Conservation (phyloP, 2,888 invertebrate species). For the Lycia hirtaria region DNA sequence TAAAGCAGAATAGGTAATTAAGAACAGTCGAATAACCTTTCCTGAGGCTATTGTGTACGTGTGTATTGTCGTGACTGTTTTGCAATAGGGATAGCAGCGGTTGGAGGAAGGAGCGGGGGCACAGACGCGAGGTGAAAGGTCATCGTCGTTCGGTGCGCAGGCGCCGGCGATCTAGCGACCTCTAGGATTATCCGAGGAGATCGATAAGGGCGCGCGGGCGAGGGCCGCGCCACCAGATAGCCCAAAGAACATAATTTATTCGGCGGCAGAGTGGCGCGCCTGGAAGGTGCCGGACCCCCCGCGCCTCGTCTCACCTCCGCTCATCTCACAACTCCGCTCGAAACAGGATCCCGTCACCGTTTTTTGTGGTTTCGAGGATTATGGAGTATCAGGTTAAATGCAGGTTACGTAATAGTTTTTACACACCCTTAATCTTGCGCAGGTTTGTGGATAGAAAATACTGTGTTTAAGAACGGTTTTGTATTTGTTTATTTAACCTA, state of each 20-base stretch:
- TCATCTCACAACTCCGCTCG: conserved; percentile 53
- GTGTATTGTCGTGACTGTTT: conserved; percentile 69
- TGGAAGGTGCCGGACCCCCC: conserved; percentile 68
- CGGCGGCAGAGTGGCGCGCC: conserved; percentile 83
- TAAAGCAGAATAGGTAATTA: conserved; percentile 36
- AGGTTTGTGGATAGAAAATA: conserved; percentile 42
- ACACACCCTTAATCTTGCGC: conserved; percentile 74
- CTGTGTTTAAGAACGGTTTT: conserved; percentile 1
- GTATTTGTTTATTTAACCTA: conserved; percentile 9
- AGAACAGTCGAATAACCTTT: conserved; percentile 46
- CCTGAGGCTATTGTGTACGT: conserved; percentile 46
- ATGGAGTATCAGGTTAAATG: conserved; percentile 77
- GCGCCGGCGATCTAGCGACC: conserved; percentile 70
- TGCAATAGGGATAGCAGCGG: conserved; percentile 67
- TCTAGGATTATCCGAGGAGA: conserved; percentile 78
- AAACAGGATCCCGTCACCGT: conserved; percentile 69
- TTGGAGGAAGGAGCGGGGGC: conserved; percentile 50
- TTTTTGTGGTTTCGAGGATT: conserved; percentile 72
- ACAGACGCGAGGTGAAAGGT: conserved; percentile 56
- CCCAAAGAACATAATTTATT: conserved; percentile 79
- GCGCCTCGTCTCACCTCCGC: conserved; percentile 49
- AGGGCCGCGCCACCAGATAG: conserved; percentile 48
- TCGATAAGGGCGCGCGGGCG: conserved; percentile 70
- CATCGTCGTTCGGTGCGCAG: conserved; percentile 60
- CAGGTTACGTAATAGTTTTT: conserved; percentile 80